Base-by-base conservation (phyloP, 1,140 invertebrate species). In the Ceratina japonica region DNA sequence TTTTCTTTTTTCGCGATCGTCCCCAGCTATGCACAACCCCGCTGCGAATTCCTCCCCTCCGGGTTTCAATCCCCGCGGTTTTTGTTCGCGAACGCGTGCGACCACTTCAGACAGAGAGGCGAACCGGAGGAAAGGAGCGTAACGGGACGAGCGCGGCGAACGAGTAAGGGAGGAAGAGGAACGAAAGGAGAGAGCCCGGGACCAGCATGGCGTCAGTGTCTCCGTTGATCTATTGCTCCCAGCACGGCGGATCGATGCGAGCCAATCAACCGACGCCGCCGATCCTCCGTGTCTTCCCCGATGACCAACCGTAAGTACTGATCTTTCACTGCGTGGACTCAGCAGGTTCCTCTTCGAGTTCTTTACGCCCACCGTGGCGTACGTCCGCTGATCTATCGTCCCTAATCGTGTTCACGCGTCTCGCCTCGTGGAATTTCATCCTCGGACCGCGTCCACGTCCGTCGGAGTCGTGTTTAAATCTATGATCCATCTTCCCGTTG, bases 241-340 rank as follows among this genome's bases (percentile, higher is more conserved):
- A 75, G 85, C 77, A 75, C 80, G 77, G 61, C 58, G 85, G 85
- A 86, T 87, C 86, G 85, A 87, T 87, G 78, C 85, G 81, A 79
- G 69, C 85, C 87, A 87, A 88, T 88, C 87, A 86, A 86, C 81
- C 75, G 71, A 56, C 80, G 58, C 62, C 79, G 77, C 62, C 64
- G 61, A 65, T 75, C 75, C 78, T 74, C 59, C 80, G 69, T 70
- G 76, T 85, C 83, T 80, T 72, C 70, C 76, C 59, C 79, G 83
- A 85, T 86, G 83, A 85, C 83, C 83, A 77, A 71, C 82, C 82
- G 72, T 51, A 70, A 44, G 16, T 56, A 18, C 82, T 76, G 72
- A 78, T 84, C 83, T 84, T 83, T 71, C 44, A 54, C 61, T 80
- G 44, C 16, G 22, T 66, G 61, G 22, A 73, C 75, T 56, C 64